These are phyloP conservation scores for Antheraea mylitta DNA, from an alignment of 1,140 invertebrate genomes.

Conservation along the genomic window DNA sequence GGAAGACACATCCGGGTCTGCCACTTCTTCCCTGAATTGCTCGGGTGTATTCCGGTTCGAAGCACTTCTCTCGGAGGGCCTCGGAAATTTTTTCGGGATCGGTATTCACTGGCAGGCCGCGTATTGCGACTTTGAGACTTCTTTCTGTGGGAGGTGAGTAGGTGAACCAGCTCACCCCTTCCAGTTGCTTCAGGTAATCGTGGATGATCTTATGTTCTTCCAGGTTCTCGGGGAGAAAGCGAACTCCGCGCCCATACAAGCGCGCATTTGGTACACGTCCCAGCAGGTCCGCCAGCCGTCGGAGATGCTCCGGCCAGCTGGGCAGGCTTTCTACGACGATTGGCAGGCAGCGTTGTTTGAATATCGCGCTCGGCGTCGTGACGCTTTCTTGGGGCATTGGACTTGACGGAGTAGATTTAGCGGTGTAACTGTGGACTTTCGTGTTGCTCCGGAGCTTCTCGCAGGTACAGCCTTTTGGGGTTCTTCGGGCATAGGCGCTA, in stretches of 20 bases:
- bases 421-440: too few relatives aligned
- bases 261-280: not conserved
- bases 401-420: too few relatives aligned
- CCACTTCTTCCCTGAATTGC: not conserved
- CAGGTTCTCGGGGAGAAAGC: not conserved
- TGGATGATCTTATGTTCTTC: not conserved
- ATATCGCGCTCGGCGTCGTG: too few relatives aligned
- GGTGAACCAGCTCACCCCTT: not conserved
- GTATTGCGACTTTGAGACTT: not conserved
- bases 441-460: too few relatives aligned
- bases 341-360: too few relatives aligned
- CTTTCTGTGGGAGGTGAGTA: not conserved
- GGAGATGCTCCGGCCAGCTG: too few relatives aligned
- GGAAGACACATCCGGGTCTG: not conserved
- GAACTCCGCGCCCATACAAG: not conserved
- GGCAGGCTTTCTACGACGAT: too few relatives aligned
- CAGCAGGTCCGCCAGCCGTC: too few relatives aligned
- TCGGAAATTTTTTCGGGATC: not conserved
- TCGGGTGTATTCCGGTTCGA: not conserved
- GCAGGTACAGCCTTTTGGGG: too few relatives aligned
- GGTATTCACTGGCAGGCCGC: not conserved
- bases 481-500: too few relatives aligned
- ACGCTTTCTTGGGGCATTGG: too few relatives aligned
- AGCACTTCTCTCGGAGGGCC: not conserved
- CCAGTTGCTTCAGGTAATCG: not conserved